These are phyloP conservation scores for Emydoidea blandingii DNA, from an alignment of 2,797 vertebrate species.

Conservation along the genomic window DNA sequence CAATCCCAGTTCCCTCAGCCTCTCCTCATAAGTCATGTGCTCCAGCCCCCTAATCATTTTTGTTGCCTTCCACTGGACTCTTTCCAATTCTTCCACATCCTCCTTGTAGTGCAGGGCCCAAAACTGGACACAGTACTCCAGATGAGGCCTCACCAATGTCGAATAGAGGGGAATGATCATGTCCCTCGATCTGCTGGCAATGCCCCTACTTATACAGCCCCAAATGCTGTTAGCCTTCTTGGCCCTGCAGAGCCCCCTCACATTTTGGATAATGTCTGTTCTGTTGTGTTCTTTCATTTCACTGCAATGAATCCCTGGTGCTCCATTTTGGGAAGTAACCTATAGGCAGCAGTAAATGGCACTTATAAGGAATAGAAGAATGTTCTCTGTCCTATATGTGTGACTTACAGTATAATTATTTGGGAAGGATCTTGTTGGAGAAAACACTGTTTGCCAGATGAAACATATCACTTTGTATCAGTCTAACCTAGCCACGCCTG, in stretches of 20 bases:
- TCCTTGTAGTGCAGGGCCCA: too few relatives aligned
- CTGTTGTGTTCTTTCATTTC: constrained; percentile 38
- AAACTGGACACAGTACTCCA: too few relatives aligned
- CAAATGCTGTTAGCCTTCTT: too few relatives aligned
- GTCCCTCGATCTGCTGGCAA: too few relatives aligned
- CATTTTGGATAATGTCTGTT: background rate
- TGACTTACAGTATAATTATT: background rate
- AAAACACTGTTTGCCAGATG: background rate
- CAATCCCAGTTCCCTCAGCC: too few relatives aligned
- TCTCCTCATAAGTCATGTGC: too few relatives aligned
- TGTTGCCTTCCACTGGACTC: too few relatives aligned
- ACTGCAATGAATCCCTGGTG: background rate
- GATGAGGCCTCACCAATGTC: too few relatives aligned
- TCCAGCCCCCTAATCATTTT: too few relatives aligned
- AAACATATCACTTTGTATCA: background rate
- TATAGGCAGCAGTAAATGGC: background rate
- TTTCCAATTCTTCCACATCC: too few relatives aligned
- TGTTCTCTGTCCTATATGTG: background rate
- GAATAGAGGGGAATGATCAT: too few relatives aligned
- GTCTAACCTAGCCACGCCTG: background rate
- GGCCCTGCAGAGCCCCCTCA: background rate
- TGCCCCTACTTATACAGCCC: too few relatives aligned
- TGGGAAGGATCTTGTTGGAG: background rate
- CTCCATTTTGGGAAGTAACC: background rate
- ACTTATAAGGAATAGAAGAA: background rate